These are phyloP conservation scores for Erebia aethiops DNA, from an alignment of 2,888 invertebrate species.

Conservation along the genomic window DNA sequence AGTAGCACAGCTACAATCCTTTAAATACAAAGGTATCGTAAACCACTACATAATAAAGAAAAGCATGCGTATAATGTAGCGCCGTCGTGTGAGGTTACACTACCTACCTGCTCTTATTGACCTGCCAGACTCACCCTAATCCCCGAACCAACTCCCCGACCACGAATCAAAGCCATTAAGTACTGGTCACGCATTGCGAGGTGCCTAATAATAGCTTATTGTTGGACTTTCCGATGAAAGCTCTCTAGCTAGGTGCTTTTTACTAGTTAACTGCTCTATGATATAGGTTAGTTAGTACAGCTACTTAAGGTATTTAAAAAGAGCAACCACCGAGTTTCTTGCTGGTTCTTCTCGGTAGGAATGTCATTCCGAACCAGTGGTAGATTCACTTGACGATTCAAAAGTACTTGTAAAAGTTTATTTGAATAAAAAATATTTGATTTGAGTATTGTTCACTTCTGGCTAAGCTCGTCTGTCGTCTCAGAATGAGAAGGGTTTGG, in stretches of 20 bases:
- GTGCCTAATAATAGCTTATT: slow-evolving; percentile 38
- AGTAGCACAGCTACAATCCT: background rate
- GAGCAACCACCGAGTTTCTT: no score
- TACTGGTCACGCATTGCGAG: slow-evolving; percentile 45
- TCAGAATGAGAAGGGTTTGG: no score
- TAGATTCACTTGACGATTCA: no score
- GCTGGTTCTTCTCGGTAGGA: no score
- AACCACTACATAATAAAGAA: background rate
- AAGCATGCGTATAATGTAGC: background rate
- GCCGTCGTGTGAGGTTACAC: slow-evolving; percentile 48
- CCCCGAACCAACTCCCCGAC: slow-evolving; percentile 60
- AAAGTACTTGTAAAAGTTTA: no score
- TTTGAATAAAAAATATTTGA: no score
- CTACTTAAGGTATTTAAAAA: no score
- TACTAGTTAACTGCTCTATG: background rate
- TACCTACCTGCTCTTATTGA: slow-evolving; percentile 76
- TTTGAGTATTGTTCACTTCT: no score
- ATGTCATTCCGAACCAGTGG: no score
- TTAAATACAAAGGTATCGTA: background rate
- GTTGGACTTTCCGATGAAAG: background rate
- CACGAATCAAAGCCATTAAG: slow-evolving; percentile 71
- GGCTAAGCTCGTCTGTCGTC: no score
- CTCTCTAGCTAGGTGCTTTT: background rate
- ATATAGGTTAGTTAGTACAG: no score
- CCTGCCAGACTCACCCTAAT: slow-evolving; percentile 64